Percentiles rank a stretch among this genome's conserved stretches.
phyloP scores from a whole-genome alignment of 2,888 invertebrate species.

The Antheraea yamamai region DNA sequence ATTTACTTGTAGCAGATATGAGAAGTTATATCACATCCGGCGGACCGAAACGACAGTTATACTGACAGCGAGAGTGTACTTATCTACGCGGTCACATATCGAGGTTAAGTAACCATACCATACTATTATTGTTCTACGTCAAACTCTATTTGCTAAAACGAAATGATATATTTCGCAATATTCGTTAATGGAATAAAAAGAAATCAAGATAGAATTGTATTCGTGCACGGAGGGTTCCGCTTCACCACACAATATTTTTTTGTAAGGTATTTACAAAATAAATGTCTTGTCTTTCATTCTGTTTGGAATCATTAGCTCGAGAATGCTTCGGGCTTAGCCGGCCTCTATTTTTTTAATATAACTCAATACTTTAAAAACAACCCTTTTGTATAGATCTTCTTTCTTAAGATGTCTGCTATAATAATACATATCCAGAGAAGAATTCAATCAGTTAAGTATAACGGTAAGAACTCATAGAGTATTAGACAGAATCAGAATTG shows the following conservation, averaged over 20 bases:
- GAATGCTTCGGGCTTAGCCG: too few relatives aligned
- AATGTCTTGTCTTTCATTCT: background rate
- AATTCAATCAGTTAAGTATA: too few relatives aligned
- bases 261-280: background rate
- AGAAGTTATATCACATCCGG: slow-evolving; percentile 5
- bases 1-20: background rate
- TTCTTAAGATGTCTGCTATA: too few relatives aligned
- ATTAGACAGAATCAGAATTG: too few relatives aligned
- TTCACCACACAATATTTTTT: background rate
- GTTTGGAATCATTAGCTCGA: background rate
- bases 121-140: background rate
- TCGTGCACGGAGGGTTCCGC: background rate
- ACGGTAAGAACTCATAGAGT: too few relatives aligned
- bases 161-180: background rate
- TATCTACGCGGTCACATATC: background rate
- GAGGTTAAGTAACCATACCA: background rate
- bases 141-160: background rate
- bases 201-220: background rate
- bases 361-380: too few relatives aligned
- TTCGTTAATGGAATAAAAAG: background rate
- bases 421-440: too few relatives aligned
- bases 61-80: background rate
- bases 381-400: too few relatives aligned
- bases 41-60: slow-evolving; percentile 3
- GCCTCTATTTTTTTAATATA: too few relatives aligned